These are phyloP conservation scores for Semnopithecus entellus DNA, from an alignment of 2,113 vertebrate genomes.

Conservation along the genomic window DNA sequence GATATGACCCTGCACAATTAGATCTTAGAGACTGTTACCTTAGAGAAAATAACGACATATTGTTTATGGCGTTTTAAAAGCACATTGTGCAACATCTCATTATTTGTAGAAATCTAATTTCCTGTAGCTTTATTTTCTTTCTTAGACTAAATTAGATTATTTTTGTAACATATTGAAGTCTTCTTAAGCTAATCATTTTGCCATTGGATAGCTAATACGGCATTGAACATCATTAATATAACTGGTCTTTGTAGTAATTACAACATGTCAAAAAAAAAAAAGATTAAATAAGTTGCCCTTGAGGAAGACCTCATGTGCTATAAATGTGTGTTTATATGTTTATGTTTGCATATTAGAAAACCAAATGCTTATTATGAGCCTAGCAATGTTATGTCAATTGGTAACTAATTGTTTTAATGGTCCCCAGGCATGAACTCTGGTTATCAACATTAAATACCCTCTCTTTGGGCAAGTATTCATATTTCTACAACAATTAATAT, in stretches of 20 bases:
- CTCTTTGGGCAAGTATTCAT: neutral
- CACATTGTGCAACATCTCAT: neutral
- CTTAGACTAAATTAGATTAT: neutral
- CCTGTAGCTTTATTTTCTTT: neutral
- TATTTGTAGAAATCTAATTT: neutral
- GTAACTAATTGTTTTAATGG: neutral
- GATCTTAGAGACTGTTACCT: neutral
- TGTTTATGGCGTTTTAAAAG: neutral
- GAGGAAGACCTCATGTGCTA: neutral
- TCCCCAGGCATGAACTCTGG: neutral
- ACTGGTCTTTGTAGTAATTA: neutral
- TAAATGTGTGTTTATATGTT: neutral
- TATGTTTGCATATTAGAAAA: neutral
- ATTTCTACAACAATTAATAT: neutral
- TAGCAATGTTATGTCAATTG: neutral
- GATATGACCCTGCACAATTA: slow-evolving; percentile 4
- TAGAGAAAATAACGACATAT: neutral
- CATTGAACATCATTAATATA: neutral
- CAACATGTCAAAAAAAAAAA: neutral
- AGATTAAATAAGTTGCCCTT: neutral
- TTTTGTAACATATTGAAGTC: neutral
- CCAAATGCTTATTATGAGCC: neutral
- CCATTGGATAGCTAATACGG: neutral
- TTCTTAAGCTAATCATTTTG: neutral
- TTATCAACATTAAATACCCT: neutral